Percentiles rank a stretch among this genome's conserved stretches.
Evolutionary conservation across 30 jellyfish, hydroid and myxozoan genomes (phyloP).

Genomic region (Aurelia sp.): DNA sequence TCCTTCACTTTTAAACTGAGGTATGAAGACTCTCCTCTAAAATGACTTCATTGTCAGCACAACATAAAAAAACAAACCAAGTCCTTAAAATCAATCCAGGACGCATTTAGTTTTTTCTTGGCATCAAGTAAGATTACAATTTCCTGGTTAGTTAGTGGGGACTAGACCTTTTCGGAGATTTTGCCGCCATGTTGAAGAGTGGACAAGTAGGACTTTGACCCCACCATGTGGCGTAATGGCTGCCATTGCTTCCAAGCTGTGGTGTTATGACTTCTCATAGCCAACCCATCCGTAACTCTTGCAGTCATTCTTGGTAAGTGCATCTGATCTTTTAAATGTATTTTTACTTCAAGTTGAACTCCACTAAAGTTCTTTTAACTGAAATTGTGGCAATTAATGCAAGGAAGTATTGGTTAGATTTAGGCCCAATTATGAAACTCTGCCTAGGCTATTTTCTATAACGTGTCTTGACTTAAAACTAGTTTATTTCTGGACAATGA

Average conservation of each 20-base stretch:
- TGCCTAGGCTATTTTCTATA: too few relatives aligned
- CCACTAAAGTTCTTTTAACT: background rate
- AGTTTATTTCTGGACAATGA: too few relatives aligned
- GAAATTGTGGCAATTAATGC: background rate
- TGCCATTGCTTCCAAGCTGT: background rate
- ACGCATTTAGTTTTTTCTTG: too few relatives aligned
- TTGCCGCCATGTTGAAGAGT: conserved; percentile 31
- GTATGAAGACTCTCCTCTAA: too few relatives aligned
- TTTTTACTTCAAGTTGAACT: background rate
- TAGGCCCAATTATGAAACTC: background rate
- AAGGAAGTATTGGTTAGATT: background rate
- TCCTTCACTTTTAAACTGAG: too few relatives aligned
- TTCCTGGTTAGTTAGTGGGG: too few relatives aligned
- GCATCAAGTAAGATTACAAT: too few relatives aligned
- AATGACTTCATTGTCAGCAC: too few relatives aligned
- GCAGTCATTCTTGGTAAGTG: background rate
- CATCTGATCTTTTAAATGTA: background rate
- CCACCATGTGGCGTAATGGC: too few relatives aligned
- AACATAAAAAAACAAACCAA: too few relatives aligned
- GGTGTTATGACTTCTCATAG: background rate
- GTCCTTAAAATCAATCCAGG: too few relatives aligned
- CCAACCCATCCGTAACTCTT: background rate
- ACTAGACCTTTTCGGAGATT: background rate
- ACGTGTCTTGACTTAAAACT: too few relatives aligned
- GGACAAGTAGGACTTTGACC: conserved; percentile 5